Evolutionary conservation across 2,797 vertebrate genomes (phyloP).

Genomic region (Pterois miles): DNA sequence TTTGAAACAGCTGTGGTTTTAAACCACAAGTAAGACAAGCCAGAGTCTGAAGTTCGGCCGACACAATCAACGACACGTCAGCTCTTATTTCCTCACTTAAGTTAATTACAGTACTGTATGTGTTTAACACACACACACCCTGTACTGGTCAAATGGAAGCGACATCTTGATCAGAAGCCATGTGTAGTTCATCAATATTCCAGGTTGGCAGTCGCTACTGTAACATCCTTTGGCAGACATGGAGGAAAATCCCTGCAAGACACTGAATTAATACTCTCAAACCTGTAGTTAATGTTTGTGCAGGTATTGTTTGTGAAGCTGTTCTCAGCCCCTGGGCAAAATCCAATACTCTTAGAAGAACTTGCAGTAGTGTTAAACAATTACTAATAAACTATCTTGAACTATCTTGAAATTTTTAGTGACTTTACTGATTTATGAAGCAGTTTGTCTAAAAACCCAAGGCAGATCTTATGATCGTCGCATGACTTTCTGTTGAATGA

Average conservation of each 20-base stretch:
- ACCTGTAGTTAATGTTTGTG: not conserved
- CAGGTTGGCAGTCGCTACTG: not conserved
- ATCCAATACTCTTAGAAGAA: not conserved
- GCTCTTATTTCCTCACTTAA: constrained; percentile 3
- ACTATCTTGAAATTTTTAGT: not conserved
- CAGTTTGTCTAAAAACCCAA: not conserved
- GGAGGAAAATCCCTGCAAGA: not conserved
- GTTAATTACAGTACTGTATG: not conserved
- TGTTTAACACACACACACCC: constrained; percentile 1
- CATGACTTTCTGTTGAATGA: constrained; percentile 4
- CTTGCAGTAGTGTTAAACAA: not conserved
- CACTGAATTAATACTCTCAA: not conserved
- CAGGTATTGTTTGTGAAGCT: not conserved
- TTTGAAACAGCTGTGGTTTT: constrained; percentile 29
- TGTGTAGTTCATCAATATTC: not conserved
- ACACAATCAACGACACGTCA: not conserved
- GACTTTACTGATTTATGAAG: not conserved
- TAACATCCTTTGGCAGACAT: not conserved
- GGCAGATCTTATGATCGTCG: not conserved
- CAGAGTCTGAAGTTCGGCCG: not conserved
- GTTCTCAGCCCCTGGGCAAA: not conserved
- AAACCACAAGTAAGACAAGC: constrained; percentile 10
- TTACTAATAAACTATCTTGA: not conserved
- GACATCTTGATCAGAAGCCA: not conserved
- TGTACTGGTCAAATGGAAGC: not conserved